Evolutionary conservation across 2,797 vertebrate species (phyloP).

Genomic region (Bovichtus diacanthus): DNA sequence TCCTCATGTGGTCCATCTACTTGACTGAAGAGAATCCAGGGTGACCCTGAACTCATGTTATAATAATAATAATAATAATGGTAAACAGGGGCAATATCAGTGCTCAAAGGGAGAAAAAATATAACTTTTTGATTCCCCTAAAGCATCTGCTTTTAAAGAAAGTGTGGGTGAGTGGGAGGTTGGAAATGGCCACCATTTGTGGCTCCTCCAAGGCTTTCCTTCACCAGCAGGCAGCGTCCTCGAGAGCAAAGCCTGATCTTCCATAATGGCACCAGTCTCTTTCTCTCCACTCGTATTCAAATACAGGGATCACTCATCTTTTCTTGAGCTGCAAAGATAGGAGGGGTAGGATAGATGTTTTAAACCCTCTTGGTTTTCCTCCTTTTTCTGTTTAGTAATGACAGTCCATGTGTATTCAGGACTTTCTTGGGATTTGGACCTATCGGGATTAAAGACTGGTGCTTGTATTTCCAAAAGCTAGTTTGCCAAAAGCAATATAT

Average conservation of each 20-base stretch:
- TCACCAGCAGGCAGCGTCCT: conserved; percentile 24
- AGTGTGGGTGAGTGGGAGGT: conserved; percentile 23
- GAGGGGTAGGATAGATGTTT: neutral
- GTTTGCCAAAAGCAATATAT: neutral
- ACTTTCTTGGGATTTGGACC: neutral
- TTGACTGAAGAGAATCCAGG: too few relatives aligned
- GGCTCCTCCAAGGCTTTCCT: conserved; percentile 23
- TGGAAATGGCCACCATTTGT: conserved; percentile 29
- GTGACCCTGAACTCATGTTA: too few relatives aligned
- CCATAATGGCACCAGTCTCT: neutral
- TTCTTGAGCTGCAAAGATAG: conserved; percentile 20
- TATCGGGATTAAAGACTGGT: neutral
- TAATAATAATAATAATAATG: too few relatives aligned
- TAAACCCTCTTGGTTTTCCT: neutral
- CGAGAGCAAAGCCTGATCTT: conserved; percentile 36
- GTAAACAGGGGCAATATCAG: too few relatives aligned
- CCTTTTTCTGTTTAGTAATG: neutral
- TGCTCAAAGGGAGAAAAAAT: neutral
- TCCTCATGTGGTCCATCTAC: neutral
- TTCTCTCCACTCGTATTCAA: conserved; percentile 14
- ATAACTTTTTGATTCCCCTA: conserved; percentile 16
- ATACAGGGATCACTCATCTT: neutral
- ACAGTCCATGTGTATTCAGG: neutral
- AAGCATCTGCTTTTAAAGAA: conserved; percentile 32
- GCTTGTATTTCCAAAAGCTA: conserved; percentile 8